phyloP scores from a whole-genome alignment of 2,888 invertebrate species.

The Cremastinae sp. region DNA sequence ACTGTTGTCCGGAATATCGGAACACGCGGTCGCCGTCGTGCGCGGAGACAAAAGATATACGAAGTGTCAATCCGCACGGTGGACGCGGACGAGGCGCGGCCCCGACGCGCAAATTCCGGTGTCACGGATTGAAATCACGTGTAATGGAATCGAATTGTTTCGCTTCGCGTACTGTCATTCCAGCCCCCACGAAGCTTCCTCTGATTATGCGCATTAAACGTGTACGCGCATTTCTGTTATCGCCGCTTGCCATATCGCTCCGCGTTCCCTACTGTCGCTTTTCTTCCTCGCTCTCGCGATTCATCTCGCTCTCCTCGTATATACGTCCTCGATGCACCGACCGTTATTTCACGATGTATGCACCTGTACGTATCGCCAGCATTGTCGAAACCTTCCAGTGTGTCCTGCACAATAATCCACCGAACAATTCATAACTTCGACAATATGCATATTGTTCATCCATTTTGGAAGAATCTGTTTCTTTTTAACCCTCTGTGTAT shows the following conservation, averaged over 20 bases:
- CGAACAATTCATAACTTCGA: slow-evolving; percentile 10
- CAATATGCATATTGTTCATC: too few species aligned
- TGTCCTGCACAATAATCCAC: slow-evolving; percentile 30
- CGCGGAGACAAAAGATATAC: neutral
- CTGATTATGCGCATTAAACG: neutral
- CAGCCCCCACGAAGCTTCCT: neutral
- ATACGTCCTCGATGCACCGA: slow-evolving; percentile 24
- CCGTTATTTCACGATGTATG: slow-evolving; percentile 22
- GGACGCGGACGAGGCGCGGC: slow-evolving; percentile 3
- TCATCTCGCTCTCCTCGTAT: slow-evolving; percentile 7
- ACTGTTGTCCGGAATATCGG: neutral
- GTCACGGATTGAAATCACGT: slow-evolving; percentile 45
- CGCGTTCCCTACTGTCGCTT: neutral
- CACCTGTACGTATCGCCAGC: slow-evolving; percentile 7
- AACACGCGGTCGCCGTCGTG: too few species aligned
- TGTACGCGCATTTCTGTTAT: neutral
- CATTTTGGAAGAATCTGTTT: too few species aligned
- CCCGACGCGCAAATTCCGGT: slow-evolving; percentile 18
- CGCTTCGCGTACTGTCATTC: slow-evolving; percentile 18
- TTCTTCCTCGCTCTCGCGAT: slow-evolving; percentile 1
- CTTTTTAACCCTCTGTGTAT: too few species aligned
- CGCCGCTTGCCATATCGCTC: neutral
- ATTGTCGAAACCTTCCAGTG: neutral
- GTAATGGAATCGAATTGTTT: slow-evolving; percentile 52
- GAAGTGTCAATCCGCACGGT: neutral